Conservation (phyloP, 1,140 invertebrate genomes). For the Heliothis virescens region DNA sequence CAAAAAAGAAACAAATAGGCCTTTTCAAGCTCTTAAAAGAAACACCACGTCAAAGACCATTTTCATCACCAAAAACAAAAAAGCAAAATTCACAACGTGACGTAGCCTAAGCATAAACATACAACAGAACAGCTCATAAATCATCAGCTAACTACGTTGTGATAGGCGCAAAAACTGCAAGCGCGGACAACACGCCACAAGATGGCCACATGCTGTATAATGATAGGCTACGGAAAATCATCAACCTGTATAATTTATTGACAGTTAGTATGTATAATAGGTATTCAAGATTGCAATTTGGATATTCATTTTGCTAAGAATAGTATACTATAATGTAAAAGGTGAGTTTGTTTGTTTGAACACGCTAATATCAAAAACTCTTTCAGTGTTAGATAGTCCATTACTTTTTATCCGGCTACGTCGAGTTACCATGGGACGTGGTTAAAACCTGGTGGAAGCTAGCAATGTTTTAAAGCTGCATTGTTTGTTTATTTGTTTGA, state of each 20-base stretch:
- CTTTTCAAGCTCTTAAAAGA: too few relatives aligned
- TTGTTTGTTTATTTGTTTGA: too few relatives aligned
- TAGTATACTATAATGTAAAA: too few relatives aligned
- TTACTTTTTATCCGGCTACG: too few relatives aligned
- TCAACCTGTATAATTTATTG: conserved; percentile 9
- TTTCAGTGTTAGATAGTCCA: too few relatives aligned
- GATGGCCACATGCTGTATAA: conserved; percentile 17
- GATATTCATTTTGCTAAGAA: too few relatives aligned
- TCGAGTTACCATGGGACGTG: too few relatives aligned
- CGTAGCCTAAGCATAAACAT: conserved; percentile 3
- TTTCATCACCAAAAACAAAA: neutral
- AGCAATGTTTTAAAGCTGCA: too few relatives aligned
- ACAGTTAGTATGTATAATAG: neutral
- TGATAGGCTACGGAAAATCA: conserved; percentile 24
- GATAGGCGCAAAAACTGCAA: conserved; percentile 19
- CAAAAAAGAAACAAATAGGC: too few relatives aligned
- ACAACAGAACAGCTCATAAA: conserved; percentile 3
- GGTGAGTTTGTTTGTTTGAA: too few relatives aligned
- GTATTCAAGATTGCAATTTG: neutral
- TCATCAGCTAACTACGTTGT: neutral
- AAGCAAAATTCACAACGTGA: neutral
- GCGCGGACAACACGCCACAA: conserved; percentile 9
- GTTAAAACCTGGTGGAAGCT: too few relatives aligned
- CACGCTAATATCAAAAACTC: too few relatives aligned
- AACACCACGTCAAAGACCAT: neutral